Base-by-base conservation (phyloP, 2,797 vertebrate genomes). In the Brotula barbata region DNA sequence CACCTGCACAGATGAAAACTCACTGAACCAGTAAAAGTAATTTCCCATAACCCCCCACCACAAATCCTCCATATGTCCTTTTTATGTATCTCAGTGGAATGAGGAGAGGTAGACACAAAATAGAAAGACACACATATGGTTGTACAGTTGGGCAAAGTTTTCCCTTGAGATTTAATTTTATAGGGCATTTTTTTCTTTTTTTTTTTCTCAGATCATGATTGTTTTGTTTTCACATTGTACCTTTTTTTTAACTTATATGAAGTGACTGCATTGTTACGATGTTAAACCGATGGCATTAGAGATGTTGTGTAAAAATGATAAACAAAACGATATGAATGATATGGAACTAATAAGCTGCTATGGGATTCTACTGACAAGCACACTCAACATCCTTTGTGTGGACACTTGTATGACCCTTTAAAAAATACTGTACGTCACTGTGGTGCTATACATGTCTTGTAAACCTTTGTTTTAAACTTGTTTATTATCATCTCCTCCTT, bases 231-330 rank as follows among this genome's bases (percentile, higher is more conserved):
- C 42, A 75, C 66, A 68, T 86, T 85, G 83, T 71, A 80, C 65
- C 65, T 77, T 85, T 81, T 81, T 86, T 89, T 92, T 94, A 94
- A 94, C 85, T 94, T 94, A 94, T 94, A 92, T 86, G 85, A 91
- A 83, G 77, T 83, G 89, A 89, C 82, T 90, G 83, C 78, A 85
- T 89, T 83, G 83, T 83, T 85, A 86, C 80, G 66, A 85, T 79
- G 71, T 77, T 65, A 75, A 77, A 64, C 58, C 75, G 73, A 84
- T 82, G 78, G 81, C 81, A 82, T 81, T 81, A 78, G 73, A 84
- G 33, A 69, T 54, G 7, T 71, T 71, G 51, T 75, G 22, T 61
- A 68, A 50, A 82, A 78, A 72, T 48, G 55, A 65, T 72, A 11
- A 73, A 67, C 44, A 73, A 74, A 89, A 71, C 64, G 73, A 85